Base-by-base conservation (phyloP, 1,140 invertebrate genomes). In the Penaeus chinensis region DNA sequence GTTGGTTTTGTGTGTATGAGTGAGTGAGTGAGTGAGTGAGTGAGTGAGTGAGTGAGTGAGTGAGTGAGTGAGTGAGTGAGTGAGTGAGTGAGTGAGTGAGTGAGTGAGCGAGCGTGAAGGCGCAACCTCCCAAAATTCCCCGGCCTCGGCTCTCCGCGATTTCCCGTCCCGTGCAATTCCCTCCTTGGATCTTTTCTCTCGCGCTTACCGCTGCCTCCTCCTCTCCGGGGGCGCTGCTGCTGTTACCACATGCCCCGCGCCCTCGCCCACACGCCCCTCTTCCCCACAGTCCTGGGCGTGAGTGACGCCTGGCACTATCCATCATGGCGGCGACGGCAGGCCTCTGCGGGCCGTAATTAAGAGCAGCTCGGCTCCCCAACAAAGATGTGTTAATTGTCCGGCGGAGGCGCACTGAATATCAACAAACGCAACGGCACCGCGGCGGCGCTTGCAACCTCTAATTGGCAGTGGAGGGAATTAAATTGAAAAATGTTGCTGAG, bases 361-460 rank as follows among this genome's bases (percentile, higher is more conserved):
- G 81, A 82, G 65, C 81, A 82, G 27, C 19, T 54, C 81, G 81
- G 22, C 81, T 66, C 62, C 62, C 32, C 81, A 82, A 82, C 81
- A 82, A 82, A 82, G 81, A 82, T 82, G 81, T 82, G 65, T 84
- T 61, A 84, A 74, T 74, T 76, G 69, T 84, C 69, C 69, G 82
- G 65, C 65, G 18, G 32, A 27, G 65, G n/a, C 42, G 47, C 65
- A 54, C 18, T 84, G 32, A 84, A 84, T 69, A 69, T 82, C 79
- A 81, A 81, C 79, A 81, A 63, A 81, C 79, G 37, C 61, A 24
- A 63, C 18, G 37, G 60, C 79, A 63, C 54, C 60, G 79, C 54
- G 60, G 79, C 54, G 79, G 61, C 54, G 54, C n/a, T 60, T 60
- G 78, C 61, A 18, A 42, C 76, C 37, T 61, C 79, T 81, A 81